Evolutionary conservation across 2,888 invertebrate species (phyloP).

Genomic region (Lasioglossum pauxillum): DNA sequence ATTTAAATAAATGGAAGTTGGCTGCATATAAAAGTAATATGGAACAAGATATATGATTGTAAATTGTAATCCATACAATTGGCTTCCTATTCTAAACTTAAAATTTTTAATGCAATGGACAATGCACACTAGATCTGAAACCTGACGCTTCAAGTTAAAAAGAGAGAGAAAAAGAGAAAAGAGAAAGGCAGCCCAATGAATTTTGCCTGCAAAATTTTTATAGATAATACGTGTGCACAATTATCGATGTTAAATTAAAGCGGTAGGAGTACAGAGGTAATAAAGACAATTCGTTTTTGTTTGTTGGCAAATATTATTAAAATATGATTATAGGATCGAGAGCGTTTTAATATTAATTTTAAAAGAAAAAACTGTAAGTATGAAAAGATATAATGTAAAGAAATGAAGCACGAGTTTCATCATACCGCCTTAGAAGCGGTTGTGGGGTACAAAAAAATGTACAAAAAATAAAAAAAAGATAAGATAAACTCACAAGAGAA

Average conservation of each 20-base stretch:
- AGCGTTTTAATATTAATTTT: constrained; percentile 18
- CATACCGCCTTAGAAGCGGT: constrained; percentile 12
- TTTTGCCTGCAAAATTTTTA: constrained; percentile 36
- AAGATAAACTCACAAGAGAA: constrained; percentile 56
- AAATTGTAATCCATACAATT: constrained; percentile 57
- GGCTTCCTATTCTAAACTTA: constrained; percentile 68
- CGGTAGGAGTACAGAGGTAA: constrained; percentile 68
- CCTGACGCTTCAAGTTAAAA: constrained; percentile 32
- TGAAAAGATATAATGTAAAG: constrained; percentile 7
- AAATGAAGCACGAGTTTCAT: constrained; percentile 12
- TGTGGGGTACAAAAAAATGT: not conserved
- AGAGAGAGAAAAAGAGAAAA: too few relatives aligned
- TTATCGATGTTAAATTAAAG: constrained; percentile 30
- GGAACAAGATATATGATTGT: constrained; percentile 54
- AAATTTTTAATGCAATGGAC: constrained; percentile 23
- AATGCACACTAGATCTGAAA: constrained; percentile 26
- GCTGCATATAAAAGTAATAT: constrained; percentile 58
- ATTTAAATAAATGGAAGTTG: constrained; percentile 63
- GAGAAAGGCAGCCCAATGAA: constrained; percentile 7
- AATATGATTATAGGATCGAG: constrained; percentile 3
- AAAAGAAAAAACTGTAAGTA: constrained; percentile 18
- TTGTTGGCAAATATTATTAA: constrained; percentile 14
- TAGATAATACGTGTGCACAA: constrained; percentile 42
- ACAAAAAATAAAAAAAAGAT: not conserved
- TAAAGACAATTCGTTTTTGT: constrained; percentile 50